Percentiles rank a stretch among this genome's conserved stretches.
phyloP scores from a whole-genome alignment of 2,113 vertebrate genomes.

The Marmota monax region DNA sequence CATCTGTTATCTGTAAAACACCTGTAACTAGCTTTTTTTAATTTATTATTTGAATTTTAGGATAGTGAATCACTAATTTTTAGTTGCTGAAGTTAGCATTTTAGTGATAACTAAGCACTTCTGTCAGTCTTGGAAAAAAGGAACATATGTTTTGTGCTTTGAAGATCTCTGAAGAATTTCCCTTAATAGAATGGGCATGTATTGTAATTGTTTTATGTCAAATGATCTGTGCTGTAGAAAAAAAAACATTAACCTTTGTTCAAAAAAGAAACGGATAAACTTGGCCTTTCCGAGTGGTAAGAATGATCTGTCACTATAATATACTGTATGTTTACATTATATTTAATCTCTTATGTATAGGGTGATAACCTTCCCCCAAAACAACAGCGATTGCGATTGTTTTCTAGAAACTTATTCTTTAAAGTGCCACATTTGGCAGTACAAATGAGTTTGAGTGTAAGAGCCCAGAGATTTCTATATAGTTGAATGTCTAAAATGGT shows the following conservation, averaged over 20 bases:
- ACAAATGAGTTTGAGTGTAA: slow-evolving; percentile 88
- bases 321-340: slow-evolving; percentile 90
- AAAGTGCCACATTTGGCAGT: slow-evolving; percentile 90
- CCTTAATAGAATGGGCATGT: slow-evolving; percentile 89
- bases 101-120: slow-evolving; percentile 89
- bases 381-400: slow-evolving; percentile 82
- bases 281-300: slow-evolving; percentile 83
- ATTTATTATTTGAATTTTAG: slow-evolving; percentile 90
- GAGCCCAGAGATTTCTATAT: slow-evolving; percentile 90
- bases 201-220: slow-evolving; percentile 89
- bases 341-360: slow-evolving; percentile 86
- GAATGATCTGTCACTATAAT: slow-evolving; percentile 87
- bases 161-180: slow-evolving; percentile 89
- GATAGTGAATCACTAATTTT: slow-evolving; percentile 89
- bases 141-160: slow-evolving; percentile 89
- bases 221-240: slow-evolving; percentile 88
- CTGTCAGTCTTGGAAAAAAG: slow-evolving; percentile 88
- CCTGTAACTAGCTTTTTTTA: slow-evolving; percentile 87
- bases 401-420: slow-evolving; percentile 88
- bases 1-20: slow-evolving; percentile 88
- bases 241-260: slow-evolving; percentile 85
- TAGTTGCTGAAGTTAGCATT: slow-evolving; percentile 88
- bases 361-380: slow-evolving; percentile 83
- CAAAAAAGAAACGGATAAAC: slow-evolving; percentile 82
- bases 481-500: slow-evolving; percentile 89